Evolutionary conservation across 2,888 invertebrate species (phyloP), one percentile per base, ranked within the genome.

Genomic region (Taphrorychus bicolor): DNA sequence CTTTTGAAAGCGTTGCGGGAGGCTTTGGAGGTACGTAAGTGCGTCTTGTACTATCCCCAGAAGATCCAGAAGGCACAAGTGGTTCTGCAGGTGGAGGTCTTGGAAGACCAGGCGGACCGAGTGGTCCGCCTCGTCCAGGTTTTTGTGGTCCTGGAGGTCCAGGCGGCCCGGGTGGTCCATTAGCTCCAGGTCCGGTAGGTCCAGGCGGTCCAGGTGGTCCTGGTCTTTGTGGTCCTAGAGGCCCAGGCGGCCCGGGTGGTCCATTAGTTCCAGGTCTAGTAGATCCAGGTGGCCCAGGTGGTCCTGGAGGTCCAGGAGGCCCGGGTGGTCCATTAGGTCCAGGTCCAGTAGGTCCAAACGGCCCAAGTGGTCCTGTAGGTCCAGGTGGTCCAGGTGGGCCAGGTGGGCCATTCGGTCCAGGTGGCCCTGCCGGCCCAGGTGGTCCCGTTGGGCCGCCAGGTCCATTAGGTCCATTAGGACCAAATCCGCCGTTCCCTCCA

Each of bases 401-500:
- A 2, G 9, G 11, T 14, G 57, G 57, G 5, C 59, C 59, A 7
- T 14, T 40, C 17, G 62, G 62, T 40, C 59, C 63, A 53, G 17
- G 24, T 5, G 62, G 62, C 5, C 59, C 59, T 21, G 11, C 52
- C 17, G 62, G 62, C 21, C 59, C 63, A 53, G 17, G 24, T 5
- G 62, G 62, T 24, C 62, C 62, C 5, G n/a, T n/a, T 7, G 64
- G 64, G 4, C 62, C 62, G 22, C 45, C 32, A 22, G 61, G 61
- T 48, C 16, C 16, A 21, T 51, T 51, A 5, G 19, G 19, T 32
- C 54, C 54, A 14, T 32, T 32, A 11, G 54, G 54, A 24, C 32
- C 54, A 24, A n/a, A 24, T 24, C 17, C 9, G 14, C 14, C 16
- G n/a, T n/a, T n/a, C n/a, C n/a, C n/a, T 32, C 17, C 17, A 5